Conservation (phyloP, 2,113 vertebrate species). For the Ranitomeya imitator region DNA sequence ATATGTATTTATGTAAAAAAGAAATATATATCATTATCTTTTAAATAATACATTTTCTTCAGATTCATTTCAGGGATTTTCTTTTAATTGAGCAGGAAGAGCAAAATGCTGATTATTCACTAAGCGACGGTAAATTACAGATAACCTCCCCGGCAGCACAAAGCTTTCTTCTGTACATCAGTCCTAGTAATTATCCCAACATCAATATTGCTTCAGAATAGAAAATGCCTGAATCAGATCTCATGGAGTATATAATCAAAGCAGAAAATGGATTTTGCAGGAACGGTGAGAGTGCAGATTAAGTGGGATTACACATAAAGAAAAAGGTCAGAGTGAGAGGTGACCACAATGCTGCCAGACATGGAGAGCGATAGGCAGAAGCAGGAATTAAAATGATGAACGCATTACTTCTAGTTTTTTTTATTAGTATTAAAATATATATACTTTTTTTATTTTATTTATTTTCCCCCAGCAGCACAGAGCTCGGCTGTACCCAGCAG, state of each 20-base stretch:
- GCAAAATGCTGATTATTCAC: conserved; percentile 8
- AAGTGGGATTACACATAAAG: not conserved
- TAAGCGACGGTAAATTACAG: not conserved
- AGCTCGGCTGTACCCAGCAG: too few relatives aligned
- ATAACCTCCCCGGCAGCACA: conserved; percentile 10
- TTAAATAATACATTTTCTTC: not conserved
- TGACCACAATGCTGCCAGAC: not conserved
- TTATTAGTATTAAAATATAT: too few relatives aligned
- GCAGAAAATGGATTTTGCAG: not conserved
- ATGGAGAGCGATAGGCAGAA: conserved; percentile 16
- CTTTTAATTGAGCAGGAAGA: not conserved
- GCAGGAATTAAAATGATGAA: not conserved
- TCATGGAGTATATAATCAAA: conserved; percentile 18
- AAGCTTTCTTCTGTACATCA: conserved; percentile 7
- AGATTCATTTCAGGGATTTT: not conserved
- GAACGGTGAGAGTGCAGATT: not conserved
- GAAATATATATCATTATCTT: too few relatives aligned
- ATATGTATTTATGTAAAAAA: too few relatives aligned
- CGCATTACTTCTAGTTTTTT: too few relatives aligned
- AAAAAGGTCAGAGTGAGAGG: not conserved
- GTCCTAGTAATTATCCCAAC: conserved; percentile 25
- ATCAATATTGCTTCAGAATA: not conserved
- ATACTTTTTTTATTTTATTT: too few relatives aligned
- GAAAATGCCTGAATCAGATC: conserved; percentile 10
- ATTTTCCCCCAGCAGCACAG: too few relatives aligned